Base-by-base conservation (phyloP, 2,888 invertebrate genomes). In the Drosophila multiciliata region DNA sequence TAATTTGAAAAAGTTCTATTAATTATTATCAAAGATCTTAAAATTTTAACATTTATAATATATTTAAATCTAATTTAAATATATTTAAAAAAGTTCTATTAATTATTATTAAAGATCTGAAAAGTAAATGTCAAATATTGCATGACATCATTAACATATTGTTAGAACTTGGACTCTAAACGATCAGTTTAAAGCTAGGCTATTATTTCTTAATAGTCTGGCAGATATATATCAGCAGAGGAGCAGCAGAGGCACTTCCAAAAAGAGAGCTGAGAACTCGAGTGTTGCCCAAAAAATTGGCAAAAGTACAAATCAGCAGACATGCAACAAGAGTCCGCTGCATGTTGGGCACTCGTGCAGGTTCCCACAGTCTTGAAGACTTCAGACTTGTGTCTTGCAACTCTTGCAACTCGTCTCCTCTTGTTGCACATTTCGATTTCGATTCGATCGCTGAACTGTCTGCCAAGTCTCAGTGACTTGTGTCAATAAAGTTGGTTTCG, bases 401-500 rank as follows among this genome's bases (percentile, higher is more conserved):
- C n/a, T 69, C 50, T 49, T 9, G 49, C 23, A 6, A 29, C 20
- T 15, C 68, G 64, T 54, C 64, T 63, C 23, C 55, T 38, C 58
- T 63, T 53, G 50, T 61, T 75, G 69, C 57, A 77, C 57, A 77
- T 60, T 50, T 73, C 73, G 59, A 50, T 49, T 66, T 54, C 77
- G 76, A 78, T 75, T 66, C 72, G 76, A 75, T 80, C 76, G 64
- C 57, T 49, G 71, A 66, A 66, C 53, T 71, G 70, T 76, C 72
- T 78, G 40, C 49, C 80, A 62, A 70, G 76, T 53, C 59, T 71
- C 15, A 42, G 23, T 76, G 78, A 76, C 75, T 81, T 87, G 78
- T 81, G 82, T 83, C 83, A 87, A 83, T 83, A 83, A 87, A 73
- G 82, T 75, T 70, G 65, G 55, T 61, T 84, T 69, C 50, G 83